Conservation (phyloP, 2,113 vertebrate species). For the Urocynchramus pylzowi region DNA sequence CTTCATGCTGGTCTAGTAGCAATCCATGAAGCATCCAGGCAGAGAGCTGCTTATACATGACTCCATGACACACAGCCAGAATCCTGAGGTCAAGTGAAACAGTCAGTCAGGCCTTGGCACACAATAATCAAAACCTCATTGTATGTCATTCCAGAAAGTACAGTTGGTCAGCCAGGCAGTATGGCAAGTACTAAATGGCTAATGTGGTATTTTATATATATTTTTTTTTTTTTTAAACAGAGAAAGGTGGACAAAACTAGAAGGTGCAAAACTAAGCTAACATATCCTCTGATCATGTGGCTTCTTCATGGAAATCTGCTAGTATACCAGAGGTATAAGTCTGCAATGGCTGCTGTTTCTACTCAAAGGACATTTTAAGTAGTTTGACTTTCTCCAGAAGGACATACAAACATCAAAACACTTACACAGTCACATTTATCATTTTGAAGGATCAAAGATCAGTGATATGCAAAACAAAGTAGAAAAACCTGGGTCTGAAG, state of each 20-base stretch:
- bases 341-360: neutral
- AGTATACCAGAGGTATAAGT: neutral
- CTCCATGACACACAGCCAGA: conserved; percentile 92
- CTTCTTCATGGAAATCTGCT: neutral
- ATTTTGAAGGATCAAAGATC: neutral
- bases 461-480: neutral
- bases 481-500: neutral
- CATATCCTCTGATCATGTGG: neutral
- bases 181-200: neutral
- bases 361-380: neutral
- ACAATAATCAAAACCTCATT: neutral
- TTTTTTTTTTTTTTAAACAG: neutral
- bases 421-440: neutral
- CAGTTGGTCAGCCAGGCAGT: neutral
- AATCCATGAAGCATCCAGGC: conserved; percentile 98
- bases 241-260: neutral
- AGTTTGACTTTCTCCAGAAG: neutral
- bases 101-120: neutral
- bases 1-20: conserved; percentile 92
- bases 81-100: conserved; percentile 75
- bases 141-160: neutral
- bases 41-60: conserved; percentile 98
- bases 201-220: neutral
- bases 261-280: neutral
- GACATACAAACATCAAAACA: neutral